Evolutionary conservation across 1,140 invertebrate genomes (phyloP), one percentile per base, ranked within the genome.

Genomic region (Hydropsyche tenuis): DNA sequence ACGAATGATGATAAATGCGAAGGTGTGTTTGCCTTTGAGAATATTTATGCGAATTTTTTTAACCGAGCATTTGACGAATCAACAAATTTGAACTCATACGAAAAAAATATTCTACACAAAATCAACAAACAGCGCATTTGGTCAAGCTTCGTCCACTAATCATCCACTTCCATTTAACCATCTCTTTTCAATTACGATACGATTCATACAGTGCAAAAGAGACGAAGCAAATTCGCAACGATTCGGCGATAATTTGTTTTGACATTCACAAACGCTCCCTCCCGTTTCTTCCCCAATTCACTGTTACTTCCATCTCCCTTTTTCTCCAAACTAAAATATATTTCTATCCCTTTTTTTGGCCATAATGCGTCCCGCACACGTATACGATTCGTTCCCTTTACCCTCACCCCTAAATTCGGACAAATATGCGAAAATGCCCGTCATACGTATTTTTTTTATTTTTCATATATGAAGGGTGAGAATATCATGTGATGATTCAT

Each of bases 241-340:
- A 65, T 25, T 22, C 60, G 56, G 46, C 23, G 73, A 72, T 77
- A 77, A 77, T 77, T 77, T 77, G 75, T 77, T 77, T 77, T 77
- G 75, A 77, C 75, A 77, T 77, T 77, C 74, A 77, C 68, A 74
- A 77, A 77, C 75, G 75, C 73, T 69, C 69, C 51, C 75, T 71
- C 70, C 70, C 69, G 66, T 77, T 74, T 75, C 65, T 72, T 60
- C 62, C 68, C 69, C 74, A 37, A 30, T 11, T 1, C 51, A 53
- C 20, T 22, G 51, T 7, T 25, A 12, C 22, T 1, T 25, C 20
- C 11, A 27, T 60, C 20, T 27, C 4, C 12, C 7, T 25, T 11
- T 48, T 7, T 68, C 69, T 43, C 16, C 68, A 65, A 45, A 46
- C 63, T 46, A 45, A 22, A 25, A 23, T 42, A 51, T 66, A n/a